phyloP scores from a whole-genome alignment of 1,140 invertebrate species.

The Batillaria attramentaria region DNA sequence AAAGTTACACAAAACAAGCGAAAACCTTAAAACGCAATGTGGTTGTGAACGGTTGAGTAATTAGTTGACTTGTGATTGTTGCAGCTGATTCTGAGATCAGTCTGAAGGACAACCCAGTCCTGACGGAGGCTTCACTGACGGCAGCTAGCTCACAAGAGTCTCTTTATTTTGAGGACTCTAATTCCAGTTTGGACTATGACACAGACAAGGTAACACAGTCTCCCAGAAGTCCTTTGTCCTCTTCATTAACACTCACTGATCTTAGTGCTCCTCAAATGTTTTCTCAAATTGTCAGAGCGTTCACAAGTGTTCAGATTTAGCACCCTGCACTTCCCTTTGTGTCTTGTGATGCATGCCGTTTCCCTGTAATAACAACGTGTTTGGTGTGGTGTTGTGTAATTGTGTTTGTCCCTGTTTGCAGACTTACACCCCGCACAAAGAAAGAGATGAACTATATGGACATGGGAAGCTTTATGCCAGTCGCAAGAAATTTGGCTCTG shows the following conservation, averaged over 20 bases:
- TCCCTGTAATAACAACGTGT: too few species aligned
- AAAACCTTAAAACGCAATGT: too few species aligned
- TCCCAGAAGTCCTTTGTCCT: not conserved
- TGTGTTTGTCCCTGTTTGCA: not conserved
- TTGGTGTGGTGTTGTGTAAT: not conserved
- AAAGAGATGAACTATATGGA: slow-evolving; percentile 13
- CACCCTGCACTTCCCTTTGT: too few species aligned
- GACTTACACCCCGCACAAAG: slow-evolving; percentile 27
- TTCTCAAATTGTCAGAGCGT: too few species aligned
- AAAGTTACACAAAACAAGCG: too few species aligned
- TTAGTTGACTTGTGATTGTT: too few species aligned
- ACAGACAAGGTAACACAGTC: slow-evolving; percentile 52
- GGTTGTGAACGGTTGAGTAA: too few species aligned
- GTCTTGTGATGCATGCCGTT: too few species aligned
- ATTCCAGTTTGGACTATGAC: slow-evolving; percentile 72
- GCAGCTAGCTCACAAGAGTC: slow-evolving; percentile 67
- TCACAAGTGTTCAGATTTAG: too few species aligned
- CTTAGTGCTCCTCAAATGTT: too few species aligned
- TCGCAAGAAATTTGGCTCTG: slow-evolving; percentile 40
- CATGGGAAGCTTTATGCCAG: slow-evolving; percentile 30
- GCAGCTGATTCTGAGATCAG: slow-evolving; percentile 37
- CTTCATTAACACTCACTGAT: too few species aligned
- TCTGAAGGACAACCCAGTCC: slow-evolving; percentile 39
- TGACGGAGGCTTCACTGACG: slow-evolving; percentile 36
- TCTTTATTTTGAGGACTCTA: slow-evolving; percentile 70